Conservation (phyloP, 2,888 invertebrate species). For the Diadegma fenestrale region DNA sequence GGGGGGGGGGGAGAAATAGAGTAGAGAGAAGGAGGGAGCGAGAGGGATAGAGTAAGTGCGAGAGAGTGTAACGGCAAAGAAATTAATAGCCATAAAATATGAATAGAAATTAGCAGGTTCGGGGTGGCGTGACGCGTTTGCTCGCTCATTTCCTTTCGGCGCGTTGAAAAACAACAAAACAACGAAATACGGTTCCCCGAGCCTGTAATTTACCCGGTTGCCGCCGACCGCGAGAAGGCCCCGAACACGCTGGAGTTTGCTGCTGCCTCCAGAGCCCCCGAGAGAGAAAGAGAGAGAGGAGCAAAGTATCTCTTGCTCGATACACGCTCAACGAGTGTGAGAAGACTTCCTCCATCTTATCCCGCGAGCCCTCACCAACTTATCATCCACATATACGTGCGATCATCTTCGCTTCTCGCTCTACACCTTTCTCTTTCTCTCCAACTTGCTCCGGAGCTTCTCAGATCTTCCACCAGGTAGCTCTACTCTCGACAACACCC, state of each 20-base stretch:
- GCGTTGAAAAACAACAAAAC: slow-evolving; percentile 85
- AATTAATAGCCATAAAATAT: slow-evolving; percentile 85
- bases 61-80: slow-evolving; percentile 83
- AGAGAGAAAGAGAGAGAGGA: background rate
- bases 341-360: slow-evolving; percentile 5
- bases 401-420: slow-evolving; percentile 16
- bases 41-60: slow-evolving; percentile 67
- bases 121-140: slow-evolving; percentile 85
- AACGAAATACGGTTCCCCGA: slow-evolving; percentile 83
- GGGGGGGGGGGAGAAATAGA: slow-evolving; percentile 46
- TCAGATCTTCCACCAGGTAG: slow-evolving; percentile 50
- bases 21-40: slow-evolving; percentile 58
- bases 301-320: slow-evolving; percentile 23
- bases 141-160: slow-evolving; percentile 85
- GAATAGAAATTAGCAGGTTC: slow-evolving; percentile 85
- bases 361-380: slow-evolving; percentile 19
- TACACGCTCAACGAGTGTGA: slow-evolving; percentile 21
- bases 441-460: slow-evolving; percentile 14
- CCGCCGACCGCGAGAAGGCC: slow-evolving; percentile 79
- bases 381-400: slow-evolving; percentile 52
- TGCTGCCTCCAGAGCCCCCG: slow-evolving; percentile 33
- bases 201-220: slow-evolving; percentile 85
- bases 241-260: slow-evolving; percentile 62
- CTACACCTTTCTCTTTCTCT: slow-evolving; percentile 32
- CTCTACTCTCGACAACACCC: slow-evolving; percentile 24